These are phyloP conservation scores for Therioaphis trifolii DNA, from an alignment of 2,888 invertebrate species.

Conservation along the genomic window DNA sequence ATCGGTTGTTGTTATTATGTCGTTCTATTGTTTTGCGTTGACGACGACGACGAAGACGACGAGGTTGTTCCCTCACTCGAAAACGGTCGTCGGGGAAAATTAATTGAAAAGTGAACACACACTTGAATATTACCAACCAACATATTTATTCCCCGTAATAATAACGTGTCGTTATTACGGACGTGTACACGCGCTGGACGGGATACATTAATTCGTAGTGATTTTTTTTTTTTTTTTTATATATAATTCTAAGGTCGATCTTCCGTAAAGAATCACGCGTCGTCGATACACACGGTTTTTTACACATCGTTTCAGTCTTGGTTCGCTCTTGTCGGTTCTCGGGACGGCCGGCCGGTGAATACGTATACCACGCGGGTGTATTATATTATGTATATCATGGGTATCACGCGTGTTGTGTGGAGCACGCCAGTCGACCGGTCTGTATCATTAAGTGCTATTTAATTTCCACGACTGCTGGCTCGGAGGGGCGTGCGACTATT, in stretches of 20 bases:
- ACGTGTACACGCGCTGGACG: background rate
- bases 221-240: too few species aligned
- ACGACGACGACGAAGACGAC: background rate
- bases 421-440: too few species aligned
- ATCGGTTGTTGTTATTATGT: background rate
- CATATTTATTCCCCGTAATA: slow-evolving; percentile 44
- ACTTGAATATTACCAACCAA: slow-evolving; percentile 14
- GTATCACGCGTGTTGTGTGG: background rate
- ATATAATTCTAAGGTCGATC: slow-evolving; percentile 42
- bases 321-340: background rate
- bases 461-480: slow-evolving; percentile 9
- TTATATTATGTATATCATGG: too few species aligned
- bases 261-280: background rate
- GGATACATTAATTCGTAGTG: slow-evolving; percentile 17
- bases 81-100: slow-evolving; percentile 30
- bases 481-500: slow-evolving; percentile 5
- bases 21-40: slow-evolving; percentile 19
- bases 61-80: background rate
- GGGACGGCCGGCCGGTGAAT: background rate
- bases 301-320: slow-evolving; percentile 25
- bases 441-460: slow-evolving; percentile 35
- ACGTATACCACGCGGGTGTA: background rate
- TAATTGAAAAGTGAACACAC: slow-evolving; percentile 25
- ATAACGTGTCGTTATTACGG: background rate
- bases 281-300: too few species aligned